These are phyloP conservation scores for Steromphala cineraria DNA, from an alignment of 2,888 invertebrate genomes.

Conservation along the genomic window DNA sequence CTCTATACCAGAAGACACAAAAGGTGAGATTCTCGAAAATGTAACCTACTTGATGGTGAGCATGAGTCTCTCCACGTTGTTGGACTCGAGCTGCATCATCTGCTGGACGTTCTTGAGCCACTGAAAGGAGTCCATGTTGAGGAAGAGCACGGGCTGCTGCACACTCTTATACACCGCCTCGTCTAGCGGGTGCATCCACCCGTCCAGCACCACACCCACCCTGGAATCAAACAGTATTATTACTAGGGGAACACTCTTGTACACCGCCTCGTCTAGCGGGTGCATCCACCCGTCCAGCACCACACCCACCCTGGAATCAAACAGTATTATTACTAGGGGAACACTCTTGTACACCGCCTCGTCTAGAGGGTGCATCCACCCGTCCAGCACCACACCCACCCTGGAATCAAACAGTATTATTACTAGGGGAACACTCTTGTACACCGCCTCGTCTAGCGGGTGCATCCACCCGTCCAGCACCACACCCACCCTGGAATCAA, in stretches of 20 bases:
- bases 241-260: constrained; percentile 48
- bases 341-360: constrained; percentile 54
- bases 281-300: constrained; percentile 72
- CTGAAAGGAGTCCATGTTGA: constrained; percentile 71
- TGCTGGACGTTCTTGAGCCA: constrained; percentile 66
- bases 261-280: constrained; percentile 63
- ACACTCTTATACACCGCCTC: constrained; percentile 53
- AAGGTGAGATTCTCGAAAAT: too few relatives aligned
- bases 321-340: constrained; percentile 6
- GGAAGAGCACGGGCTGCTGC: constrained; percentile 63
- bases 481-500: constrained; percentile 57
- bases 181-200: constrained; percentile 72
- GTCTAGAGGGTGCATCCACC: constrained; percentile 72
- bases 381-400: constrained; percentile 66
- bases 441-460: constrained; percentile 63
- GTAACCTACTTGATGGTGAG: constrained; percentile 67
- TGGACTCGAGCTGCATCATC: constrained; percentile 53
- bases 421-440: constrained; percentile 48
- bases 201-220: constrained; percentile 66
- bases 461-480: constrained; percentile 72
- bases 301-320: constrained; percentile 57
- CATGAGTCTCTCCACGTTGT: constrained; percentile 46
- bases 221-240: constrained; percentile 37
- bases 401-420: constrained; percentile 37
- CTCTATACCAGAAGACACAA: too few relatives aligned